Evolutionary conservation across 2,888 invertebrate species (phyloP).

Genomic region (Lomographa bimaculata): DNA sequence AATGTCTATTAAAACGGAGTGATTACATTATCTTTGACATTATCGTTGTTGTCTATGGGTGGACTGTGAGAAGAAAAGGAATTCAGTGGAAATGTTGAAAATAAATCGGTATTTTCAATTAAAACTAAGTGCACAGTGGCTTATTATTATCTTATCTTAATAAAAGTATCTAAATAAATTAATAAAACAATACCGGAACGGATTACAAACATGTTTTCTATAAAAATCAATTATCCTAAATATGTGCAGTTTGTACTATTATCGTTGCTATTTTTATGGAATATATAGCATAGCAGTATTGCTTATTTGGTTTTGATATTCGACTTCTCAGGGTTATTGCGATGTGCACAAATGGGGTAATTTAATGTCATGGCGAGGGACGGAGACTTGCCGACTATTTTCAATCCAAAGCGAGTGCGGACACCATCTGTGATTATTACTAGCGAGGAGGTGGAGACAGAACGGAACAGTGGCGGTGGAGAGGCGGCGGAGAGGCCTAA

Average conservation of each 20-base stretch:
- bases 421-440: conserved; percentile 88
- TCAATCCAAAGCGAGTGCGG: conserved; percentile 89
- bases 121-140: too few relatives aligned
- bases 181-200: not conserved
- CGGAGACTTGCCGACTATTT: conserved; percentile 91
- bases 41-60: too few relatives aligned
- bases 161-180: too few relatives aligned
- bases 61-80: too few relatives aligned
- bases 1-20: too few relatives aligned
- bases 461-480: conserved; percentile 57
- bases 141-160: too few relatives aligned
- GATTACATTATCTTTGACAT: too few relatives aligned
- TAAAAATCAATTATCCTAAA: conserved; percentile 15
- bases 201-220: not conserved
- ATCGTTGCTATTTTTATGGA: not conserved
- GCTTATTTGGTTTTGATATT: too few relatives aligned
- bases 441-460: conserved; percentile 82
- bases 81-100: too few relatives aligned
- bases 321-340: not conserved
- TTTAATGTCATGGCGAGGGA: conserved; percentile 84
- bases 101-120: too few relatives aligned
- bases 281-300: not conserved
- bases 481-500: conserved; percentile 68
- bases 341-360: conserved; percentile 12
- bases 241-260: too few relatives aligned